Evolutionary conservation across 2,888 invertebrate species (phyloP).

Genomic region (Cephus nigrinus): DNA sequence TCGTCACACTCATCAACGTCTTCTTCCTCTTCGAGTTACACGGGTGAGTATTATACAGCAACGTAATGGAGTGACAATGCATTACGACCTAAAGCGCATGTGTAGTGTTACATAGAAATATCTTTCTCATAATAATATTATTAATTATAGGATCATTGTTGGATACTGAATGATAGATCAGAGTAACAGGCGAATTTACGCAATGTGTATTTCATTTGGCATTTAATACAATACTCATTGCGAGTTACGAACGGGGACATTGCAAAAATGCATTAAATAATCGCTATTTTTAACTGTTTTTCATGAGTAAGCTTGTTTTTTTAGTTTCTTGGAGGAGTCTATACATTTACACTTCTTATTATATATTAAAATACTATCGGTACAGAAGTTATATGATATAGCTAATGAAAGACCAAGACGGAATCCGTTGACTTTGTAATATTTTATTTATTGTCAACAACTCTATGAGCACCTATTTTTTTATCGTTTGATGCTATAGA

Average conservation of each 20-base stretch:
- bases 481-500: neutral
- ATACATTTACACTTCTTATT: neutral
- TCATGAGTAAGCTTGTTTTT: neutral
- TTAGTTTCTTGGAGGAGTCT: neutral
- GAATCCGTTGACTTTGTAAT: neutral
- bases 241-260: neutral
- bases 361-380: neutral
- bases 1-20: neutral
- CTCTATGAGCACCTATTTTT: neutral
- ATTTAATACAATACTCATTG: slow-evolving; percentile 1
- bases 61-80: neutral
- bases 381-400: neutral
- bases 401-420: neutral
- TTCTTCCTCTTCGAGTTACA: neutral
- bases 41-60: neutral
- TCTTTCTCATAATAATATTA: neutral
- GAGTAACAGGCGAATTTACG: neutral
- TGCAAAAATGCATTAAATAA: neutral
- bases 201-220: slow-evolving; percentile 5
- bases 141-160: neutral
- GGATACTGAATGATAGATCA: neutral
- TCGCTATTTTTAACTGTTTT: neutral
- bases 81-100: too few species aligned
- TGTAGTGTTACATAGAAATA: neutral
- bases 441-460: neutral